These are phyloP conservation scores for Heliconius himera DNA, from an alignment of 1,140 invertebrate genomes.

Conservation along the genomic window DNA sequence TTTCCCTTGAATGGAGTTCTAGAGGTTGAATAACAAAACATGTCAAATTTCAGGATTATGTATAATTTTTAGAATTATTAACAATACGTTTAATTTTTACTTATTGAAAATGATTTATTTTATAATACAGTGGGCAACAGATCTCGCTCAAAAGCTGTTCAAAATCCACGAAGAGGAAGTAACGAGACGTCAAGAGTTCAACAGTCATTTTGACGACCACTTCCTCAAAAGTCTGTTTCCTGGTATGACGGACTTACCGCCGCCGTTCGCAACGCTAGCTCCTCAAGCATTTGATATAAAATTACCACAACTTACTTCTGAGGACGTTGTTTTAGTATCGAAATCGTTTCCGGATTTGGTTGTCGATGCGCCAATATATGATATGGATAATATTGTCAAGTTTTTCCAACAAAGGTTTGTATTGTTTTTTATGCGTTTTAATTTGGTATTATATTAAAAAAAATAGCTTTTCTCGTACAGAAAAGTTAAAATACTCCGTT, in stretches of 20 bases:
- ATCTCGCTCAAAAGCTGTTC: slow-evolving; percentile 88
- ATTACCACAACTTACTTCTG: slow-evolving; percentile 85
- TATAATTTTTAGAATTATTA: too few relatives aligned
- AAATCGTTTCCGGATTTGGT: slow-evolving; percentile 64
- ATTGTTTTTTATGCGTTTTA: slow-evolving; percentile 31
- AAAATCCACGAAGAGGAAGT: slow-evolving; percentile 91
- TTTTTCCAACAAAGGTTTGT: slow-evolving; percentile 85
- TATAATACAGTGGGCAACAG: slow-evolving; percentile 86
- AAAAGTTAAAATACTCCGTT: too few relatives aligned
- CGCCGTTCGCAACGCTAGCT: slow-evolving; percentile 90
- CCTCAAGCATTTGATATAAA: slow-evolving; percentile 88
- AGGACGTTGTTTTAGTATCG: slow-evolving; percentile 65
- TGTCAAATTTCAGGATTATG: too few relatives aligned
- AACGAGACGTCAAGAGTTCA: slow-evolving; percentile 87
- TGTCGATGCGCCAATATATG: slow-evolving; percentile 81
- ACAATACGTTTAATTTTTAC: too few relatives aligned
- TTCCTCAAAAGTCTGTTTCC: slow-evolving; percentile 93
- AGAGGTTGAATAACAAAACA: too few relatives aligned
- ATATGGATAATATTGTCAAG: slow-evolving; percentile 86
- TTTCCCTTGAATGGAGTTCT: too few relatives aligned
- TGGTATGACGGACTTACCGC: slow-evolving; percentile 93
- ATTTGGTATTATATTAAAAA: background rate
- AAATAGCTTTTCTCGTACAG: background rate
- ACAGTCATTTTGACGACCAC: slow-evolving; percentile 89
- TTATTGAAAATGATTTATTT: background rate